Percentiles rank a stretch among this genome's conserved stretches.
These are phyloP conservation scores for Acheta domesticus DNA, from an alignment of 2,888 invertebrate genomes.

Conservation along the genomic window DNA sequence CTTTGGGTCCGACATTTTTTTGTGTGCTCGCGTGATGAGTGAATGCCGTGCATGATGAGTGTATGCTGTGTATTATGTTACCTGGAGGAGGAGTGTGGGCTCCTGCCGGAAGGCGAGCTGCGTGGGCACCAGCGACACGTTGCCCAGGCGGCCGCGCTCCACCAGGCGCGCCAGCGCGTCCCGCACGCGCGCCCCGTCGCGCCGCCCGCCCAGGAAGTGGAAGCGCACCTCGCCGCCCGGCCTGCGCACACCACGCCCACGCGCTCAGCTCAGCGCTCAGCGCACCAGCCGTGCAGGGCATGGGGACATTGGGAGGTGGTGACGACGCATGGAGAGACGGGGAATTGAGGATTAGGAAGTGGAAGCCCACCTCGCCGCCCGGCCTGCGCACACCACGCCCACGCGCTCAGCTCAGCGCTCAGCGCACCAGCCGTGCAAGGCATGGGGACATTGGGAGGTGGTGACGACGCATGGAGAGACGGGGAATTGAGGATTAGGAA, in stretches of 20 bases:
- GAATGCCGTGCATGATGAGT: neutral
- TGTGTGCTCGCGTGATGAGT: neutral
- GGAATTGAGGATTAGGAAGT: conserved; percentile 44
- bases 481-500: no score
- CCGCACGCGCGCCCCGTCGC: conserved; percentile 54
- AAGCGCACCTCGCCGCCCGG: conserved; percentile 46
- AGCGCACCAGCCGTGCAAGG: no score
- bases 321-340: no score
- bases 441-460: no score
- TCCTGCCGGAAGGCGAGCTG: conserved; percentile 68
- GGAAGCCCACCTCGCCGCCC: conserved; percentile 46
- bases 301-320: no score
- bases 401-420: no score
- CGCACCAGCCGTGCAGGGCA: no score
- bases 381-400: conserved; percentile 34
- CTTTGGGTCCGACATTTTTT: no score
- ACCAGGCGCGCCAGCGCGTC: conserved; percentile 58
- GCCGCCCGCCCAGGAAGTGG: conserved; percentile 52
- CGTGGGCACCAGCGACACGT: conserved; percentile 61
- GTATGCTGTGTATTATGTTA: no score
- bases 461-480: no score
- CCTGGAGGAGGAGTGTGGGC: conserved; percentile 67
- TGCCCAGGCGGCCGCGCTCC: conserved; percentile 58
- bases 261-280: no score
- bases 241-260: conserved; percentile 32